Percentiles rank a stretch among this genome's conserved stretches.
Conservation (phyloP, 2,797 vertebrate species). For the Acanthurus lineatus region DNA sequence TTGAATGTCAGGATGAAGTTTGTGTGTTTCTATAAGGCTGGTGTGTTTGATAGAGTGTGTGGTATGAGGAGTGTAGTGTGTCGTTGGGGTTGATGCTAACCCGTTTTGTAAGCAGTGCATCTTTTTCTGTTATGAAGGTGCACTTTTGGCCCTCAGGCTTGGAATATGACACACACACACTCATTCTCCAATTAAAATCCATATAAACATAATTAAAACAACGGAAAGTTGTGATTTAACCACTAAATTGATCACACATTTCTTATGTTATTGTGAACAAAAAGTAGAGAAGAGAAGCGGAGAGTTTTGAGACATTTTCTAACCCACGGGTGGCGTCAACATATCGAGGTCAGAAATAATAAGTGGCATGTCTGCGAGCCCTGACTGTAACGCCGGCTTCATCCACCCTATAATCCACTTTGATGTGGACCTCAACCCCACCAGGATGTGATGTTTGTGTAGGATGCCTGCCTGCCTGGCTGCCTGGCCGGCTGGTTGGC, state of each 20-base stretch:
- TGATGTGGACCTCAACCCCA: slow-evolving; percentile 70
- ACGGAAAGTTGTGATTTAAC: background rate
- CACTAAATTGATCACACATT: background rate
- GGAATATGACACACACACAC: slow-evolving; percentile 2
- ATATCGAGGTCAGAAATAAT: slow-evolving; percentile 67
- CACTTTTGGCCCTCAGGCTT: background rate
- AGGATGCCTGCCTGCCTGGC: slow-evolving; percentile 56
- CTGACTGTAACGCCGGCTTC: slow-evolving; percentile 45
- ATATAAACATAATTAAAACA: background rate
- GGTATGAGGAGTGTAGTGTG: slow-evolving; percentile 8
- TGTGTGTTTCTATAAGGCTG: slow-evolving; percentile 49
- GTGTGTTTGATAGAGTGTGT: slow-evolving; percentile 21
- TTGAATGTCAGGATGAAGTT: slow-evolving; percentile 48
- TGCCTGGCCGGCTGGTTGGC: background rate
- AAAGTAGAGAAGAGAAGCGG: slow-evolving; percentile 10
- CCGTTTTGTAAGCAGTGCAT: slow-evolving; percentile 14
- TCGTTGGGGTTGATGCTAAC: slow-evolving; percentile 43
- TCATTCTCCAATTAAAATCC: background rate
- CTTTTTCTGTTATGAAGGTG: slow-evolving; percentile 11
- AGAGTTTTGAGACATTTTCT: slow-evolving; percentile 26
- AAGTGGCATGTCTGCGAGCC: slow-evolving; percentile 53
- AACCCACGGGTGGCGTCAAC: slow-evolving; percentile 46
- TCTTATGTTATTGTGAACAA: slow-evolving; percentile 28
- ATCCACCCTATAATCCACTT: slow-evolving; percentile 78
- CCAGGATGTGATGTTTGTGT: slow-evolving; percentile 73